Conservation (phyloP, 2,888 invertebrate species). For the Apamea anceps region DNA sequence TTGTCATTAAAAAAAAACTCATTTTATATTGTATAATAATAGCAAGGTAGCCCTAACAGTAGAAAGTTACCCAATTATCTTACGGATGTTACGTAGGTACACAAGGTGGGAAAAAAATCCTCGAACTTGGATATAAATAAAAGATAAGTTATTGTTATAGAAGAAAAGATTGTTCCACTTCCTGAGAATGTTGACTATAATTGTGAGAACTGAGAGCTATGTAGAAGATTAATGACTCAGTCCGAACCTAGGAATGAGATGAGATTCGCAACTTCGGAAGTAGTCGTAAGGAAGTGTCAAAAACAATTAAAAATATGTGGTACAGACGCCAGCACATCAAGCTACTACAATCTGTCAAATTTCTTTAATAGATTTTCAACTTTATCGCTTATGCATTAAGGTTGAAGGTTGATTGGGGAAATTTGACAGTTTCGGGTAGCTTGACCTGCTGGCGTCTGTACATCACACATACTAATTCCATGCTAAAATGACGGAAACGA, state of each 20-base stretch:
- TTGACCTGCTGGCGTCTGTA: too few species aligned
- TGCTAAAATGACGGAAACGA: background rate
- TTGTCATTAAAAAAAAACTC: slow-evolving; percentile 18
- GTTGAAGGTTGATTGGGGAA: too few species aligned
- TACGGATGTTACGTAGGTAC: slow-evolving; percentile 51
- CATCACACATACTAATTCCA: background rate
- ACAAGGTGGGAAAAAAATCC: slow-evolving; percentile 57
- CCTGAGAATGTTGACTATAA: slow-evolving; percentile 53
- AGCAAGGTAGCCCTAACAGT: slow-evolving; percentile 30
- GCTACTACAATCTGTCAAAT: too few species aligned
- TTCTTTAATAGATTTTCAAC: too few species aligned
- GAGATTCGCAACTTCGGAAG: background rate
- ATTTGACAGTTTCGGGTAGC: too few species aligned
- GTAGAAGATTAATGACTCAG: slow-evolving; percentile 6
- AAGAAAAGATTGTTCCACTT: slow-evolving; percentile 44
- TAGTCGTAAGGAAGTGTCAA: background rate
- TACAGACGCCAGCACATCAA: too few species aligned
- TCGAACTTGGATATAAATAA: slow-evolving; percentile 17
- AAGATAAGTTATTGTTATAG: slow-evolving; percentile 51
- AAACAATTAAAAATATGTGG: background rate
- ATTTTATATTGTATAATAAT: slow-evolving; percentile 28
- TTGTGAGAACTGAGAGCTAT: slow-evolving; percentile 27
- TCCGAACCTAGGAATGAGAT: slow-evolving; percentile 1
- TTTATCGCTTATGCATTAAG: too few species aligned
- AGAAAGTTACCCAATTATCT: slow-evolving; percentile 62